Base-by-base conservation (phyloP, 1,140 invertebrate species). In the Lasioglossum baleicum region DNA sequence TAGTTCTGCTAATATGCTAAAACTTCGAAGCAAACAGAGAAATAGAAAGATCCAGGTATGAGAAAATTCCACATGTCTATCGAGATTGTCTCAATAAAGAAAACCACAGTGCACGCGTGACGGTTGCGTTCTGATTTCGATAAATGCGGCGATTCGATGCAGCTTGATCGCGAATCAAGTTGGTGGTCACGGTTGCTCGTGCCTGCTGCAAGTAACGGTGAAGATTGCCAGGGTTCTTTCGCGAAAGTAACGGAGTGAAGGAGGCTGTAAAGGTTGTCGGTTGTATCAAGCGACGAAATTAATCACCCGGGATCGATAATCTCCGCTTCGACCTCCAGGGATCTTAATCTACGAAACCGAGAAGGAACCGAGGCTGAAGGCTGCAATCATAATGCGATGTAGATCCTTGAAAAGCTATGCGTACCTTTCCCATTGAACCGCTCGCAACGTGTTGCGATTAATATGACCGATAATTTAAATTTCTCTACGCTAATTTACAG, bases 191-290 rank as follows among this genome's bases (percentile, higher is more conserved):
- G 58, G 67, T 79, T 63, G 51, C 31, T 58, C 70, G 72, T 53
- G 66, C 63, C 77, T 76, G 64, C 60, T 48, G 56, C 56, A 48
- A 61, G 67, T 85, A 86, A 86, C 80, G 80, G 72, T 80, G 72
- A 71, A 22, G 83, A 86, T 82, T 75, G 63, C 58, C 70, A 51
- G 73, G 58, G 84, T 83, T 80, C 80, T 68, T 75, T 60, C 64
- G 20, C 72, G 80, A 76, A 75, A 75, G 61, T 85, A 85, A 85
- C 75, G 84, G 75, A 68, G 53, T n/a, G 75, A 69, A 15, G 67
- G 68, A 64, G 61, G 31, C 31, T 61, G 65, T 40, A 83, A 82
- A 82, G 76, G 75, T 85, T 76, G 78, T 56, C 63, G 60, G 71
- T 42, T 82, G 75, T 82, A 20, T 48, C 26, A 35, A 68, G 71